Conservation (phyloP, 1,140 invertebrate genomes). For the Drosophila persimilis region DNA sequence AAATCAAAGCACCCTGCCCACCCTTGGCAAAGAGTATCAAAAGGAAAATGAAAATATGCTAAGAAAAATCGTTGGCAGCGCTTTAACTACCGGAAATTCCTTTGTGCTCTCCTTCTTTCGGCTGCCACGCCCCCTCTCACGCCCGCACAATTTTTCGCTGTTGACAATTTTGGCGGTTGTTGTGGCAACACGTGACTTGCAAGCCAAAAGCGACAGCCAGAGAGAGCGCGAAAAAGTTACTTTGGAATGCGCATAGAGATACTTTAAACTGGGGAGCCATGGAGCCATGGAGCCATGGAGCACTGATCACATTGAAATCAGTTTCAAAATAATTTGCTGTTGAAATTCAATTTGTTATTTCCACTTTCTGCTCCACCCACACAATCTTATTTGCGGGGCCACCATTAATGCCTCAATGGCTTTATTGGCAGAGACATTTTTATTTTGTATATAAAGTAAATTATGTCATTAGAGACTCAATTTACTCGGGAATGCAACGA, state of each 20-base stretch:
- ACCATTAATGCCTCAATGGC: conserved; percentile 71
- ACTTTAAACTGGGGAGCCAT: conserved; percentile 59
- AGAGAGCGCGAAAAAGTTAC: conserved; percentile 50
- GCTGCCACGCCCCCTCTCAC: conserved; percentile 58
- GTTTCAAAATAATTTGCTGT: conserved; percentile 78
- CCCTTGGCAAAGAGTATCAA: not conserved
- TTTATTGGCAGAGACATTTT: conserved; percentile 69
- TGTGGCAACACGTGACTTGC: conserved; percentile 81
- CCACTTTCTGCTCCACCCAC: conserved; percentile 38
- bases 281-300: conserved; percentile 34
- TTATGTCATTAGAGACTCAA: conserved; percentile 70
- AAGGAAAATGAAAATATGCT: conserved; percentile 31
- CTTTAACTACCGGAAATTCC: conserved; percentile 81
- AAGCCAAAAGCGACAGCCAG: conserved; percentile 53
- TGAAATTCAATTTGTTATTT: conserved; percentile 82
- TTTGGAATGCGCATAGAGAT: conserved; percentile 45
- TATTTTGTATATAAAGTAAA: conserved; percentile 65
- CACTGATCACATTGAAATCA: conserved; percentile 78
- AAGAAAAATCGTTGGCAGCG: conserved; percentile 55
- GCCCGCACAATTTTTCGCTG: conserved; percentile 79
- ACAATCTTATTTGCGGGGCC: too few relatives aligned
- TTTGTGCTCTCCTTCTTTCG: conserved; percentile 55
- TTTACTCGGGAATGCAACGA: conserved; percentile 55
- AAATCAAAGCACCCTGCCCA: not conserved
- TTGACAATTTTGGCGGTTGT: conserved; percentile 81